Evolutionary conservation across 2,797 vertebrate genomes (phyloP), one percentile per base, ranked within the genome.

Genomic region (Amniataba percoides): DNA sequence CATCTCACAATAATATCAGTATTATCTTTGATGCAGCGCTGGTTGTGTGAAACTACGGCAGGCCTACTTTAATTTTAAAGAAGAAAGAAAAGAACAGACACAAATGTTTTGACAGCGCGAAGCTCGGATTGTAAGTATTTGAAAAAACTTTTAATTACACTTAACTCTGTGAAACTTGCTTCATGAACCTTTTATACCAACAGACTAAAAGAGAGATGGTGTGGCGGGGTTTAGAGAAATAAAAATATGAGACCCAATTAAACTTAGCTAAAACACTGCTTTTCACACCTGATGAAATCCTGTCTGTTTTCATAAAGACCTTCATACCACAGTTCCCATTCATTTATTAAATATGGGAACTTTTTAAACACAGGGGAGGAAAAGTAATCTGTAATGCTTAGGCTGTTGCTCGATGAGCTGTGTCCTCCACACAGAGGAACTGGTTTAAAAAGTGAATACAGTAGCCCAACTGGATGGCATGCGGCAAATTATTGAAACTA

Each of bases 161-260:
- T 61, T 5, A 25, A 61, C 48, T 74, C 19, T 4, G 7, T 45
- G 55, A 85, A 66, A 76, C 71, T 52, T 68, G 23, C 60, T 31
- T 68, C n/a, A 49, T 65, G 49, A 67, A 60, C 49, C 60, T 59
- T 78, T 75, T 53, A 59, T 53, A 40, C 51, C 21, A 58, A 51
- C 46, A 61, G 43, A 21, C 40, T 43, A 36, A 59, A 7, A 18
- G 40, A 61, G 62, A 25, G 9, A 46, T 18, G 19, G 64, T 21
- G 51, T 31, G 27, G 27, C 5, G 27, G 27, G 27, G 27, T 31
- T 3, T 31, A 48, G 63, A 94, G 94, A 94, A 92, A 93, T 92
- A 95, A 96, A 96, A 96, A 96, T 95, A 95, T 94, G 92, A 94
- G 93, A 95, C 92, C 95, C 95, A 97, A 96, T 97, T 97, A 97